A percentile compares a stretch with the other conserved stretches of the same genome.
These are phyloP conservation scores for Notolabrus celidotus DNA, from an alignment of 2,797 vertebrate genomes.

Conservation along the genomic window DNA sequence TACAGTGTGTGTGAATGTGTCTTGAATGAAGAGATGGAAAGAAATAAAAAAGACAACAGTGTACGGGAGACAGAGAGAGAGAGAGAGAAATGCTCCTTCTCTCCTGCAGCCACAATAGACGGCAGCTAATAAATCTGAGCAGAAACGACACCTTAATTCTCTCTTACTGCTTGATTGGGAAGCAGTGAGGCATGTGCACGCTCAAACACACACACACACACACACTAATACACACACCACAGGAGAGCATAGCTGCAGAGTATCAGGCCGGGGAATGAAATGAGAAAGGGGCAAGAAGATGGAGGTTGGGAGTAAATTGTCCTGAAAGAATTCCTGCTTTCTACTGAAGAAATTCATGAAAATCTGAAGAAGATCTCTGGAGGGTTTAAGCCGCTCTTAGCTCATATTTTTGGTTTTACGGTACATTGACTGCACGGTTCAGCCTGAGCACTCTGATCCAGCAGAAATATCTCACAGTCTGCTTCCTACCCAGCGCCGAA, in stretches of 20 bases:
- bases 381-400: slow-evolving; percentile 20
- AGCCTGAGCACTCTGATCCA: background rate
- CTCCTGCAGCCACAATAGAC: slow-evolving; percentile 69
- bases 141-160: slow-evolving; percentile 77
- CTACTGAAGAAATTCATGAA: slow-evolving; percentile 4
- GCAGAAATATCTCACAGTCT: background rate
- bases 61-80: slow-evolving; percentile 13
- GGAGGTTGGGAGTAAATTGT: slow-evolving; percentile 3
- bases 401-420: slow-evolving; percentile 4
- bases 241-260: slow-evolving; percentile 45
- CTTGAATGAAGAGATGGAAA: slow-evolving; percentile 17
- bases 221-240: slow-evolving; percentile 24
- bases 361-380: background rate
- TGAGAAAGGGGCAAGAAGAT: slow-evolving; percentile 14
- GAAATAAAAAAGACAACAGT: slow-evolving; percentile 24
- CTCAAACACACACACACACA: slow-evolving; percentile 14
- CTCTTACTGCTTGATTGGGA: slow-evolving; percentile 71
- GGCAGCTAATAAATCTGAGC: slow-evolving; percentile 76
- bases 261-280: slow-evolving; percentile 30
- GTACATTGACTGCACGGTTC: background rate
- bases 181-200: slow-evolving; percentile 43
- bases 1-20: slow-evolving; percentile 35
- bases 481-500: background rate
- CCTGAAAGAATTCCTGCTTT: slow-evolving; percentile 32
- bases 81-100: slow-evolving; percentile 14